Percentiles rank a stretch among this genome's conserved stretches.
These are phyloP conservation scores for Caenorhabditis tropicalis DNA, from an alignment of 1,140 invertebrate species.

Conservation along the genomic window DNA sequence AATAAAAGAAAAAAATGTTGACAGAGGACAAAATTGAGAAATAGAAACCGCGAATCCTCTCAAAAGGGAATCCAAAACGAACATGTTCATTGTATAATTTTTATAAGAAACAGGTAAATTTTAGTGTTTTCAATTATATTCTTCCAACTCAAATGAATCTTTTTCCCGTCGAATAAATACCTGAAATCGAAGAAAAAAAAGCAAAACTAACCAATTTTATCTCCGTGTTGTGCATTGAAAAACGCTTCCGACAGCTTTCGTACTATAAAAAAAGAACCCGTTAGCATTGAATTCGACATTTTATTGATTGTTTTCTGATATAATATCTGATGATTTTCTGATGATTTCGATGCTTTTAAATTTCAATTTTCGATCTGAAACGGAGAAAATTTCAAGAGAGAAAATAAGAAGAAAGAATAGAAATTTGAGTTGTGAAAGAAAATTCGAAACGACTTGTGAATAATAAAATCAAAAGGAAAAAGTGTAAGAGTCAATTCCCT, in stretches of 20 bases:
- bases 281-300: constrained; percentile 49
- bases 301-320: constrained; percentile 22
- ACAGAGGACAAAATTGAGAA: too few species aligned
- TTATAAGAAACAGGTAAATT: too few species aligned
- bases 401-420: not conserved
- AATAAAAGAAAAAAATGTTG: too few species aligned
- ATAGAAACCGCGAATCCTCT: too few species aligned
- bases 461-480: constrained; percentile 41
- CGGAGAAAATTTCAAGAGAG: not conserved
- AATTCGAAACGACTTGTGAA: not conserved
- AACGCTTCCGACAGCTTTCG: constrained; percentile 70
- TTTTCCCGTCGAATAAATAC: not conserved
- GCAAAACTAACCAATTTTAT: constrained; percentile 66
- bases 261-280: constrained; percentile 66
- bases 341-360: too few species aligned
- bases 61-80: too few species aligned
- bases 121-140: too few species aligned
- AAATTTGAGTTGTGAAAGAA: not conserved
- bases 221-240: constrained; percentile 67
- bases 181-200: constrained; percentile 36
- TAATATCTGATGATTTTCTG: constrained; percentile 11
- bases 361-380: not conserved
- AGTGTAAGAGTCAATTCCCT: constrained; percentile 23
- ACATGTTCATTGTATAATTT: too few species aligned
- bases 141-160: not conserved